These are phyloP conservation scores for Lithobius niger DNA, from an alignment of 1,140 invertebrate genomes.

Conservation along the genomic window DNA sequence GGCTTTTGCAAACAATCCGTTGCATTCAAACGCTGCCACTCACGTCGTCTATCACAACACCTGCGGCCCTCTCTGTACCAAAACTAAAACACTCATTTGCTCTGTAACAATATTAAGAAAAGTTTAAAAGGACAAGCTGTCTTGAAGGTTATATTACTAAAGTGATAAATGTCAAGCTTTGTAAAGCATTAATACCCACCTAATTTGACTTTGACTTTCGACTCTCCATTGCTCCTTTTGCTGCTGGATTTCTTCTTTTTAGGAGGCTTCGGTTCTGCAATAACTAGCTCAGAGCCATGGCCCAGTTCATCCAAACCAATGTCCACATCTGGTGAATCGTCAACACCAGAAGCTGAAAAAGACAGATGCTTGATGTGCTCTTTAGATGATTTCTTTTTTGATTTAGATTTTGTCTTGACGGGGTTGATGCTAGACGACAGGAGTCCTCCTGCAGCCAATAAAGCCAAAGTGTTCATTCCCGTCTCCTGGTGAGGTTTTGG, in stretches of 20 bases:
- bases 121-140: too few relatives aligned
- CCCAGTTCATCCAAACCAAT: slow-evolving; percentile 6
- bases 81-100: too few relatives aligned
- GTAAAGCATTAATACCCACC: not conserved
- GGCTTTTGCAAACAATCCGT: too few relatives aligned
- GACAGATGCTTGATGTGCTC: not conserved
- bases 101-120: too few relatives aligned
- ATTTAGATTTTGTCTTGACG: not conserved
- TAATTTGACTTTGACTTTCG: not conserved
- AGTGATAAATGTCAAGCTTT: too few relatives aligned
- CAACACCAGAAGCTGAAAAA: not conserved
- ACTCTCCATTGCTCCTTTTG: not conserved
- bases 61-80: too few relatives aligned
- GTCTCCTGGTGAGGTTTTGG: not conserved
- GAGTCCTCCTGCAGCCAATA: slow-evolving; percentile 6
- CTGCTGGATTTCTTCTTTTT: not conserved
- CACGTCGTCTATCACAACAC: too few relatives aligned
- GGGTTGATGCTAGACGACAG: not conserved
- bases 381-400: not conserved
- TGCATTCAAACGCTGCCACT: too few relatives aligned
- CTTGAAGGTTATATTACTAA: too few relatives aligned
- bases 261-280: slow-evolving; percentile 6
- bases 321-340: not conserved
- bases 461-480: not conserved
- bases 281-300: slow-evolving; percentile 5